Percentiles rank a stretch among this genome's conserved stretches.
Conservation (phyloP, 2,113 vertebrate species). For the Sceloporus tristichus region DNA sequence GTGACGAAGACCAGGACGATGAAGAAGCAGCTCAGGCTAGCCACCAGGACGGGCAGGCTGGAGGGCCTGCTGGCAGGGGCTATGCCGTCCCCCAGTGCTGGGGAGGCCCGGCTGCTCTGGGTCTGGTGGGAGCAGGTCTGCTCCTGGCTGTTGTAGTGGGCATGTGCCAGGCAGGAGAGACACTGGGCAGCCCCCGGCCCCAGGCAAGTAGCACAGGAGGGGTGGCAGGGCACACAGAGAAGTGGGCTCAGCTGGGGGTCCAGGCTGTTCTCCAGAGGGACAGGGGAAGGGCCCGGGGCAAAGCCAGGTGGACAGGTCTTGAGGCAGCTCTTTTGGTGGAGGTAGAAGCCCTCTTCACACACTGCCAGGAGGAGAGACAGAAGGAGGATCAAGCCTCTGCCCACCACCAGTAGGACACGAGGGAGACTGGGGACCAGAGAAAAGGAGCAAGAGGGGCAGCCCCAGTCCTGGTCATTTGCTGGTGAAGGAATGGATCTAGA, state of each 20-base stretch:
- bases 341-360: conserved; percentile 91
- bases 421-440: too few relatives aligned
- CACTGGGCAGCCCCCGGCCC: conserved; percentile 85
- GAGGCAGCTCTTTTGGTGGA: conserved; percentile 94
- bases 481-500: too few relatives aligned
- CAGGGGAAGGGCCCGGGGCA: conserved; percentile 81
- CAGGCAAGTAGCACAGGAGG: conserved; percentile 88
- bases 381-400: too few relatives aligned
- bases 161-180: conserved; percentile 90
- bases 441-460: neutral
- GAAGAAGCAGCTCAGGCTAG: conserved; percentile 90
- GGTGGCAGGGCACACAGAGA: conserved; percentile 90
- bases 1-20: conserved; percentile 88
- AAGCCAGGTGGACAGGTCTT: conserved; percentile 90
- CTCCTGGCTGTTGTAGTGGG: conserved; percentile 85
- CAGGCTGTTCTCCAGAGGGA: conserved; percentile 88
- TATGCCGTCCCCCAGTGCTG: conserved; percentile 31
- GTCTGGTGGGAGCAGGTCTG: conserved; percentile 89
- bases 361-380: conserved; percentile 74
- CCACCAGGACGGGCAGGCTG: conserved; percentile 83
- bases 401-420: neutral
- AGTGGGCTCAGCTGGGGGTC: conserved; percentile 86
- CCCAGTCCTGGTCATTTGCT: too few relatives aligned
- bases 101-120: conserved; percentile 92
- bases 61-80: conserved; percentile 46